Evolutionary conservation across 1,140 invertebrate genomes (phyloP), one percentile per base, ranked within the genome.

Genomic region (Drosophila nasuta): DNA sequence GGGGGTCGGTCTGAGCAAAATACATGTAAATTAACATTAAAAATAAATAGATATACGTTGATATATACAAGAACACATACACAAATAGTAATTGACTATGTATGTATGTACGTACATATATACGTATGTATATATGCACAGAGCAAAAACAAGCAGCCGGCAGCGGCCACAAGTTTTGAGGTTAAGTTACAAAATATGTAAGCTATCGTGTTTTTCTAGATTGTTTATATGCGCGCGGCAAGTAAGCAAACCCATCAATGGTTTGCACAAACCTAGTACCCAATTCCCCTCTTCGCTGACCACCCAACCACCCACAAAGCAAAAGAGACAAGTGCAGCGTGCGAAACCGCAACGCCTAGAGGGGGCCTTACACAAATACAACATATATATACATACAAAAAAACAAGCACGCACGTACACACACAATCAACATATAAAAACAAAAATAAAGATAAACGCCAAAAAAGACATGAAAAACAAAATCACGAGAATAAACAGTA

Each of bases 401-500:
- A 56, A 70, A 59, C 52, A 45, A 46, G 43, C 71, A 71, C 58
- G 67, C 75, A 67, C 58, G 67, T 71, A 67, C 46, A 43, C 41
- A 57, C 49, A 56, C 48, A 57, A 25, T 57, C 62, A 66, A 65
- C 20, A 25, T 74, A 80, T 75, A 88, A 82, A 87, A 87, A 87
- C 83, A 87, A 87, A 87, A 83, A 86, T 73, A 88, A 87, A 88
- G 83, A 87, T 87, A 87, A 87, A 87, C 83, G 72, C 83, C 68
- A 83, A 88, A 87, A 87, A 88, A 88, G 81, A 72, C 69, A 74
- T 72, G 60, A 83, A 88, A 87, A 87, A 87, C 81, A 80, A 85
- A 85, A 79, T 67, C 65, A 65, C 65, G 60, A 64, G 54, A 72
- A 76, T 41, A 65, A 75, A 70, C 65, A 73, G 56, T 64, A 73